A percentile compares a stretch with the other conserved stretches of the same genome.
phyloP scores from a whole-genome alignment of 37 sponge, comb jelly and placozoan genomes.

The Spongilla lacustris region DNA sequence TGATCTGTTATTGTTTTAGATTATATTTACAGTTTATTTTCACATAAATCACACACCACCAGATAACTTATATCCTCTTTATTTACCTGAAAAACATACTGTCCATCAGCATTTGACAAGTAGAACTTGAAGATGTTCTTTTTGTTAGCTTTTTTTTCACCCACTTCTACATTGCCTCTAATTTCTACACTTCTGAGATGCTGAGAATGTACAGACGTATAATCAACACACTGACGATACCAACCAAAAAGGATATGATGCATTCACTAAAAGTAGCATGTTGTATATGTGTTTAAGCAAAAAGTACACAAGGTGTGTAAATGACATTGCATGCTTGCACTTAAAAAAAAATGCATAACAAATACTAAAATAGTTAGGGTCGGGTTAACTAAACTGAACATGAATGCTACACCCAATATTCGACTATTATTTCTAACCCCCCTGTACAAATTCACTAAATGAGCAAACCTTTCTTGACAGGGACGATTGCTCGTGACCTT shows the following conservation, averaged over 20 bases:
- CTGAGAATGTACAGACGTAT: background rate
- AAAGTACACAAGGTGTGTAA: background rate
- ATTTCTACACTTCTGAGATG: background rate
- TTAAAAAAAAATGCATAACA: background rate
- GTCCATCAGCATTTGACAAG: background rate
- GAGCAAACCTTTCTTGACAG: slow-evolving; percentile 24
- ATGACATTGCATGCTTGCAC: background rate
- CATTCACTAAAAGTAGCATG: too few relatives aligned
- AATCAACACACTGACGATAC: too few relatives aligned
- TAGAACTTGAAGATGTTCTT: background rate
- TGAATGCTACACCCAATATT: background rate
- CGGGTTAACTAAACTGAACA: background rate
- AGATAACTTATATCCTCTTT: background rate
- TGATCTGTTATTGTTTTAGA: too few relatives aligned
- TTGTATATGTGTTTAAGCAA: too few relatives aligned
- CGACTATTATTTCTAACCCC: too few relatives aligned
- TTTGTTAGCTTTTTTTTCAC: background rate
- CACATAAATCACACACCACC: too few relatives aligned
- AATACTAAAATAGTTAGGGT: too few relatives aligned
- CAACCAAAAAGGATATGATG: too few relatives aligned
- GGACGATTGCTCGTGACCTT: slow-evolving; percentile 25
- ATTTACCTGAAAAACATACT: background rate
- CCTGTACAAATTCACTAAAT: background rate
- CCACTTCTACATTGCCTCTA: background rate
- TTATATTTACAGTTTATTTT: too few relatives aligned